Conservation (phyloP, 1,140 invertebrate species). For the Calephelis nemesis region DNA sequence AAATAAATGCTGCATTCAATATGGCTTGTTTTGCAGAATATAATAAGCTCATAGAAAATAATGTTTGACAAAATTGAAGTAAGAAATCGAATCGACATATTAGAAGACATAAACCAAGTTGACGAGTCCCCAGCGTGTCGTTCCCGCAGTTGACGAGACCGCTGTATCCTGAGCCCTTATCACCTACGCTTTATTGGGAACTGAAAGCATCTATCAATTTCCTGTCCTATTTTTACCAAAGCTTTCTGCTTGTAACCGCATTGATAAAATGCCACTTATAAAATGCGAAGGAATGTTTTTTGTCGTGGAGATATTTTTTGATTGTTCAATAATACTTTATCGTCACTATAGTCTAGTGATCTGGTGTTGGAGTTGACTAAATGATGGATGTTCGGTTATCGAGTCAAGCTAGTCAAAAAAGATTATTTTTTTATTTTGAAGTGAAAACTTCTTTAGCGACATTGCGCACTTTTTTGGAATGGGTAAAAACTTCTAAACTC, state of each 20-base stretch:
- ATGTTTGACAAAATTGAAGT: background rate
- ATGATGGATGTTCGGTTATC: too few relatives aligned
- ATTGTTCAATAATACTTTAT: too few relatives aligned
- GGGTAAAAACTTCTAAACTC: too few relatives aligned
- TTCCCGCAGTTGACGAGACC: constrained; percentile 28
- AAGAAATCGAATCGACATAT: constrained; percentile 29
- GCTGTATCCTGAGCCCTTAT: constrained; percentile 48
- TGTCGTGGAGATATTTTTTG: background rate
- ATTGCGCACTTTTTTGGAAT: too few relatives aligned
- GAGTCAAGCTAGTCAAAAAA: too few relatives aligned
- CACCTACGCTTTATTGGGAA: constrained; percentile 50
- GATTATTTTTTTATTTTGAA: too few relatives aligned
- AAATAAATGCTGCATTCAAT: too few relatives aligned
- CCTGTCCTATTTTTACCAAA: constrained; percentile 46
- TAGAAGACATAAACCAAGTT: constrained; percentile 44
- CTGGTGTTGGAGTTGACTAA: too few relatives aligned
- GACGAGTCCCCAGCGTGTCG: constrained; percentile 44
- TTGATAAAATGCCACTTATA: constrained; percentile 4
- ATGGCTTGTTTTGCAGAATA: too few relatives aligned
- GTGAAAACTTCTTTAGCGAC: too few relatives aligned
- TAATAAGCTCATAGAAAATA: constrained; percentile 31
- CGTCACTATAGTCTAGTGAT: too few relatives aligned
- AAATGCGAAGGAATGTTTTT: background rate
- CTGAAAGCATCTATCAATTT: constrained; percentile 57
- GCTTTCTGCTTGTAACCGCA: constrained; percentile 23